Evolutionary conservation across 2,888 invertebrate genomes (phyloP).

Genomic region (Deroplatys truncata): DNA sequence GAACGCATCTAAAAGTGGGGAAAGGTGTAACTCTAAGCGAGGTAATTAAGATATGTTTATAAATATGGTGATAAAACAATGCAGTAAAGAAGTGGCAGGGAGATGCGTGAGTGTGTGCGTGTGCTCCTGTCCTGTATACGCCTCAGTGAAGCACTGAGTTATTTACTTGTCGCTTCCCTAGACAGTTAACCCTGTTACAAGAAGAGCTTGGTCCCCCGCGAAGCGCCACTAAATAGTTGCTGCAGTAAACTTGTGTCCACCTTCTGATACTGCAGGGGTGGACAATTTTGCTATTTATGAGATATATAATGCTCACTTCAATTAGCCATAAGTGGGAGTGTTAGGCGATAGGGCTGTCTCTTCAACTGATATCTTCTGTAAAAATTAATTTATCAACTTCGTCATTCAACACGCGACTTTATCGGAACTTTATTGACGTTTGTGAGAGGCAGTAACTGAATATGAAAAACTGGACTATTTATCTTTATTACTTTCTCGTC

Average conservation of each 20-base stretch:
- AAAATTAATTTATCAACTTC: no score
- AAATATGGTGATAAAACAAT: neutral
- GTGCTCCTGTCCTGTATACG: neutral
- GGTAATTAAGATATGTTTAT: neutral
- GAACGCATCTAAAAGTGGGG: no score
- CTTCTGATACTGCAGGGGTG: neutral
- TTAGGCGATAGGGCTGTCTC: no score
- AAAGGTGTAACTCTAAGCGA: neutral
- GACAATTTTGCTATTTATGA: neutral
- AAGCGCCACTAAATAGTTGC: neutral
- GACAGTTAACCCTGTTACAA: constrained; percentile 6
- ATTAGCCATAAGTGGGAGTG: no score
- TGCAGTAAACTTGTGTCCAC: neutral
- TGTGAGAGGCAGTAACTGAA: no score
- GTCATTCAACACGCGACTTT: no score
- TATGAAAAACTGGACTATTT: no score
- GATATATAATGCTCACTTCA: no score
- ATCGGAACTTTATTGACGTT: no score
- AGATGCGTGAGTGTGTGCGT: neutral
- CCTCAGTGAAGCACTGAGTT: neutral
- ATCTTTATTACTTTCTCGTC: no score
- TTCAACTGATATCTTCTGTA: no score
- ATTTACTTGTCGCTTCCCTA: neutral
- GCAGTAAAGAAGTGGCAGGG: neutral
- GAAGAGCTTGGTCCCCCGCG: neutral